These are phyloP conservation scores for Tragelaphus buxtoni DNA, from an alignment of 2,113 vertebrate species.

Conservation along the genomic window DNA sequence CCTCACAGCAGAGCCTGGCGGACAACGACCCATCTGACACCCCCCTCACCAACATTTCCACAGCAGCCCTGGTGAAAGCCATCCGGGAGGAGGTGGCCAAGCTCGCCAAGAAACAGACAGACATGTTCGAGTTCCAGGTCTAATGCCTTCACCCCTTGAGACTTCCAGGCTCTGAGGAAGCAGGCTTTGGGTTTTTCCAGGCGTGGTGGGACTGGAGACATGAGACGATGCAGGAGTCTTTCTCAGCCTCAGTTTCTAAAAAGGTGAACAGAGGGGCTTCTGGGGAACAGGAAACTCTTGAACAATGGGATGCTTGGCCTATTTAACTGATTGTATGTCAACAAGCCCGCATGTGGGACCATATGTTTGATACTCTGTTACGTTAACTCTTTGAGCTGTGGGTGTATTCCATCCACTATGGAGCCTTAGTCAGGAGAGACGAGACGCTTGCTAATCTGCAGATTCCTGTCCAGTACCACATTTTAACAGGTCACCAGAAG, in stretches of 20 bases:
- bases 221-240: neutral
- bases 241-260: constrained; percentile 35
- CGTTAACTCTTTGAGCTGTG: constrained; percentile 34
- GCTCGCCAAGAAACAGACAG: constrained; percentile 96
- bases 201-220: neutral
- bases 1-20: constrained; percentile 89
- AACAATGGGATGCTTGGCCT: constrained; percentile 27
- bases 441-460: constrained; percentile 54
- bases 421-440: constrained; percentile 8
- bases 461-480: constrained; percentile 26
- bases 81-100: constrained; percentile 98
- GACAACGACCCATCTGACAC: constrained; percentile 86
- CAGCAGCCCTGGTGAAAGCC: constrained; percentile 94
- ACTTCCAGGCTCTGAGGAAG: neutral
- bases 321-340: constrained; percentile 26
- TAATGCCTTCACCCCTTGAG: constrained; percentile 33
- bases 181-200: neutral
- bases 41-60: constrained; percentile 94
- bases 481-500: constrained; percentile 54
- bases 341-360: constrained; percentile 52
- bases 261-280: constrained; percentile 6
- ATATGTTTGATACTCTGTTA: constrained; percentile 11
- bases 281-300: constrained; percentile 24
- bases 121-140: constrained; percentile 97
- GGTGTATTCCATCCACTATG: constrained; percentile 59